phyloP scores from a whole-genome alignment of 2,113 vertebrate species.

The Psittacara wagleri region DNA sequence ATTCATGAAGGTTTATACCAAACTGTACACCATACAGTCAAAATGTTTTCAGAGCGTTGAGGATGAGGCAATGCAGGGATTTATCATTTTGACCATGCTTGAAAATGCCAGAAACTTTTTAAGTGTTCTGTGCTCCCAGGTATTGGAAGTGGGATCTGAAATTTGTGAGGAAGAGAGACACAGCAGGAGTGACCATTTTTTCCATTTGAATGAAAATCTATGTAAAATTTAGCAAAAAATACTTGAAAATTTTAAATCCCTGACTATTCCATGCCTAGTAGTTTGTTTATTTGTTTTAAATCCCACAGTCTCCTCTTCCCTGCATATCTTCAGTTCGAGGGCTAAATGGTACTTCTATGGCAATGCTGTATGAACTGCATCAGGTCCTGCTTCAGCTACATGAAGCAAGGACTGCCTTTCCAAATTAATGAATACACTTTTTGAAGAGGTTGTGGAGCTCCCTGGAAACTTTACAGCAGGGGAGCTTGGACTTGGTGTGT shows the following conservation, averaged over 20 bases:
- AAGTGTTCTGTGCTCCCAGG: background rate
- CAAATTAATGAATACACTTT: background rate
- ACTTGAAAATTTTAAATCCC: background rate
- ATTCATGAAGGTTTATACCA: background rate
- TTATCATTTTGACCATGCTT: background rate
- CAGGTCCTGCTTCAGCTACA: background rate
- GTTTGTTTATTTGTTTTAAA: background rate
- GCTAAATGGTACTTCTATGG: background rate
- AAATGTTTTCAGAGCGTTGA: background rate
- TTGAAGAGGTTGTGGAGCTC: background rate
- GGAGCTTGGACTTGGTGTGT: background rate
- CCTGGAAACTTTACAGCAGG: background rate
- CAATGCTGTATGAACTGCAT: background rate
- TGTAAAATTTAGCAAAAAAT: background rate
- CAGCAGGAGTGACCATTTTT: background rate
- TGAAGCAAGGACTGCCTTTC: background rate
- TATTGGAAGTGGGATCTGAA: background rate
- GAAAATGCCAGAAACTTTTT: background rate
- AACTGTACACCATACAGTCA: background rate
- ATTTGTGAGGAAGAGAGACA: background rate
- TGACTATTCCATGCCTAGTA: background rate
- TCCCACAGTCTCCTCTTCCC: background rate
- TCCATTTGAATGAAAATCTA: background rate
- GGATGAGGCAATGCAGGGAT: background rate
- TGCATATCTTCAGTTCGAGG: background rate